These are phyloP conservation scores for Trachymyrmex septentrionalis DNA, from an alignment of 1,140 invertebrate genomes.

Conservation along the genomic window DNA sequence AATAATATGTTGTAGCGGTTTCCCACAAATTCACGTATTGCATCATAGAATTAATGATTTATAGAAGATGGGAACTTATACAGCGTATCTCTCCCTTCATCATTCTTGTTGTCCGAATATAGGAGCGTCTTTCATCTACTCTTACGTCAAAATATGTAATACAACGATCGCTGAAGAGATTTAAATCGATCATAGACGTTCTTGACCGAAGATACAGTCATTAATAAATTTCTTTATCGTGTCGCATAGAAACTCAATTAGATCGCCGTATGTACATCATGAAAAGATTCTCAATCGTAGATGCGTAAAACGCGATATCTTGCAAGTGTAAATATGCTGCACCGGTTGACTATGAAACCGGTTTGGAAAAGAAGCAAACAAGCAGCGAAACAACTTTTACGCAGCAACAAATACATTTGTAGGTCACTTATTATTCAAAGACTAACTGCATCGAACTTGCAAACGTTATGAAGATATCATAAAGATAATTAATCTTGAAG, in stretches of 20 bases:
- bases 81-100: neutral
- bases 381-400: constrained; percentile 51
- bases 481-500: neutral
- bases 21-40: neutral
- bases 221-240: neutral
- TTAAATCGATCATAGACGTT: neutral
- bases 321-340: neutral
- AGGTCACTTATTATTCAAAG: neutral
- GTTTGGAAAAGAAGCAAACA: constrained; percentile 45
- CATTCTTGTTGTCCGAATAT: neutral
- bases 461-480: neutral
- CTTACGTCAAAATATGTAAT: neutral
- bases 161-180: neutral
- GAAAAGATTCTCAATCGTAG: neutral
- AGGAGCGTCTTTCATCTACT: neutral
- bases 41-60: neutral
- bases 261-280: neutral
- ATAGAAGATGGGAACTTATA: neutral
- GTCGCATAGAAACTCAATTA: neutral
- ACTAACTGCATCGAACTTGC: neutral
- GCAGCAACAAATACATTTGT: neutral
- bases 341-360: neutral
- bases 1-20: neutral
- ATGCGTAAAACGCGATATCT: neutral
- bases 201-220: too few species aligned